Percentiles rank a stretch among this genome's conserved stretches.
Conservation (phyloP, 2,113 vertebrate species). For the Benitochromis conjunctus region DNA sequence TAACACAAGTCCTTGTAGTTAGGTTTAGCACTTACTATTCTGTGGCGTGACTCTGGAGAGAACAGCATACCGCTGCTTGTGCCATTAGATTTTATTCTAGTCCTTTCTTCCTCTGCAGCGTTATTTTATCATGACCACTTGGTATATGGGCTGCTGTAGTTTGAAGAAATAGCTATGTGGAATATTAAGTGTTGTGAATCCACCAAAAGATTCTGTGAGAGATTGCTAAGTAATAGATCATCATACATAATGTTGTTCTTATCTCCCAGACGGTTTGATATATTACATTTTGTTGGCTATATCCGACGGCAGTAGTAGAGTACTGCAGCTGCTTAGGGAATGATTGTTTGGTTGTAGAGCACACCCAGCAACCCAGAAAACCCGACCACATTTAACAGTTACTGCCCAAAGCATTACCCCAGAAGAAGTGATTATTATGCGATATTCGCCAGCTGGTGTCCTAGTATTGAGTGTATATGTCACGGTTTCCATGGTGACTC, state of each 20-base stretch:
- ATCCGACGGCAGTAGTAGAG: not conserved
- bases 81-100: not conserved
- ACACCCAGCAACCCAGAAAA: conserved; percentile 57
- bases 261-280: not conserved
- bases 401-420: conserved; percentile 36
- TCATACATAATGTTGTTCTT: not conserved
- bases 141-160: too few relatives aligned
- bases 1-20: conserved; percentile 28
- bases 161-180: not conserved
- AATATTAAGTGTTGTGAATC: not conserved
- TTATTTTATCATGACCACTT: not conserved
- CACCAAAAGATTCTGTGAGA: not conserved
- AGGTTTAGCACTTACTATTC: not conserved
- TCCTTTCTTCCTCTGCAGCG: not conserved
- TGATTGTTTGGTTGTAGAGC: conserved; percentile 50
- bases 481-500: conserved; percentile 48
- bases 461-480: conserved; percentile 62
- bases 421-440: conserved; percentile 46
- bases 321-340: conserved; percentile 22
- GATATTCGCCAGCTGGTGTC: conserved; percentile 67
- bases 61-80: not conserved
- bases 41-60: not conserved
- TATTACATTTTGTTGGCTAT: not conserved
- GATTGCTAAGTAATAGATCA: not conserved
- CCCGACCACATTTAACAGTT: conserved; percentile 22